Evolutionary conservation across 2,888 invertebrate genomes (phyloP), one percentile per base, ranked within the genome.

Genomic region (Emesis furor): DNA sequence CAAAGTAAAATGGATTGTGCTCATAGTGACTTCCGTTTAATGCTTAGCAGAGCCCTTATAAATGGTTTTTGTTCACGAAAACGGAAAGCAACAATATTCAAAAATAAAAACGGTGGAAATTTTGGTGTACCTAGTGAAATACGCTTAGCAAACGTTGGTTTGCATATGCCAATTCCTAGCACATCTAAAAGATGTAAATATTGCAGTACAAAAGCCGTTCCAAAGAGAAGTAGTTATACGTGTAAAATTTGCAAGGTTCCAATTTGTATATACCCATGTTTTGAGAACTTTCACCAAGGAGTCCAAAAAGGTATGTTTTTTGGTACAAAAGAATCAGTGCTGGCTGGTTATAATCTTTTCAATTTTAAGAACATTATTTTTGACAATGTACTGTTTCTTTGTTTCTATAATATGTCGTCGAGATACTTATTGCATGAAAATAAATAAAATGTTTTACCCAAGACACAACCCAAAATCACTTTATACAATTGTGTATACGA

Each of bases 31-130:
- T 42, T 32, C 1, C 37, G 51, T 73, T 51, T 35, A 24, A 73
- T 32, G 32, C 37, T 67, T 67, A 35, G 35, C 67, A 35, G 37
- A 37, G 37, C 67, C 37, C 35, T 67, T 37, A 12, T 37, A 67
- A 37, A n/a, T 12, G 35, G 67, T 67, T 35, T 67, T 32, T 67
- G 37, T 67, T 67, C 67, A 67, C 67, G n/a, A n/a, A 35, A 59
- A 35, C 17, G 71, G 35, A 68, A 14, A 39, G 73, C 62, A 71
- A 85, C 82, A 81, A 78, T 65, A 86, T 89, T 91, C 91, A 89
- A 92, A 84, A 88, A 59, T 59, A 59, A 59, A 59, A 59, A 17
- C 17, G 59, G 59, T 59, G 24, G 59, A 59, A 59, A 59, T 59
- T 59, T 59, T 59, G 59, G 59, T 59, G 59, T 59, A 59, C 17